These are phyloP conservation scores for Drosophila truncata DNA, from an alignment of 1,140 invertebrate species.

Conservation along the genomic window DNA sequence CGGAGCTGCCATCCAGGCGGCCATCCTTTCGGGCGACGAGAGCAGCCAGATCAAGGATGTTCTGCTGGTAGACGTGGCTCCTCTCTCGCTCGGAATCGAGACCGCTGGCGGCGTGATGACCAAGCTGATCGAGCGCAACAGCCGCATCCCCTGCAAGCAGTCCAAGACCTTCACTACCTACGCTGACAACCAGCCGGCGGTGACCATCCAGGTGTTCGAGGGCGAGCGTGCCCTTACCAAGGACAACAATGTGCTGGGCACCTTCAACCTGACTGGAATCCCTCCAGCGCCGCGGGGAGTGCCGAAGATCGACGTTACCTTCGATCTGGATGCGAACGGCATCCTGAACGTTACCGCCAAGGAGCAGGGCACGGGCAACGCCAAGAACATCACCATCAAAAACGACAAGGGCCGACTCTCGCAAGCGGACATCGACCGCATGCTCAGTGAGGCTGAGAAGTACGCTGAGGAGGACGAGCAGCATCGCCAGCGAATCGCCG, in stretches of 20 bases:
- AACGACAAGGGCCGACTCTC: constrained; percentile 95
- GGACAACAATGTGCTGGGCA: constrained; percentile 90
- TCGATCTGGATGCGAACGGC: constrained; percentile 88
- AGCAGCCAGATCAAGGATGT: constrained; percentile 91
- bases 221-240: constrained; percentile 90
- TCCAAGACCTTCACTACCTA: constrained; percentile 89
- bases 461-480: too few species aligned
- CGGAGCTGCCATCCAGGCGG: constrained; percentile 91
- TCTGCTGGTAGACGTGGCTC: constrained; percentile 87
- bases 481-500: constrained; percentile 88
- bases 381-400: constrained; percentile 92
- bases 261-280: too few species aligned
- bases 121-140: too few species aligned
- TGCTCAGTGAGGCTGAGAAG: too few species aligned
- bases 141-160: constrained; percentile 88
- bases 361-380: constrained; percentile 86
- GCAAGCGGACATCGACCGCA: too few species aligned
- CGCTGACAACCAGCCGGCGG: constrained; percentile 90
- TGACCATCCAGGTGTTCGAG: constrained; percentile 89
- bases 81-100: too few species aligned
- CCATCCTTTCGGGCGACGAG: constrained; percentile 89
- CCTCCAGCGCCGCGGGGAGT: too few species aligned
- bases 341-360: constrained; percentile 88
- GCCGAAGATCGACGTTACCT: constrained; percentile 88
- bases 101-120: too few species aligned